Evolutionary conservation across 2,113 vertebrate species (phyloP).

Genomic region (Microcebus griseorufus): DNA sequence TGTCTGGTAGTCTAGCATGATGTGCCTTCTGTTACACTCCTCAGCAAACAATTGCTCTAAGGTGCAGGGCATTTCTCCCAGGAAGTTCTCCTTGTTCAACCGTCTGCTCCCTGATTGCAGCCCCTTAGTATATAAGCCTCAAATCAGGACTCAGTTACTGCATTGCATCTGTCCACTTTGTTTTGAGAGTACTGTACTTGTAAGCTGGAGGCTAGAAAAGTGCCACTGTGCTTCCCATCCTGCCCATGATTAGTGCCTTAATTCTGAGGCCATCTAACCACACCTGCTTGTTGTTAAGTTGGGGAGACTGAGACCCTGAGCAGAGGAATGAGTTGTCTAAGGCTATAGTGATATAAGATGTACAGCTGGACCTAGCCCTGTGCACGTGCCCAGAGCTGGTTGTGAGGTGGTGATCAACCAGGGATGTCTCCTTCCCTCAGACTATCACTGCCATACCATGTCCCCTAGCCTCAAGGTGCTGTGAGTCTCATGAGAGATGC

Average conservation of each 20-base stretch:
- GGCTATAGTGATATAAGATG: fast-evolving
- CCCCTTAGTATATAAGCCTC: fast-evolving
- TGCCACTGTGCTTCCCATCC: neutral
- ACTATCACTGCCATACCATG: too few species aligned
- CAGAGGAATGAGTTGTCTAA: neutral
- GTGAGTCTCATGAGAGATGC: neutral
- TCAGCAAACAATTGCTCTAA: neutral
- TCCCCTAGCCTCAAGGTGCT: neutral
- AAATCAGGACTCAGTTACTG: fast-evolving
- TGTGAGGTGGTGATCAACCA: neutral
- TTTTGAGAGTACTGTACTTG: neutral
- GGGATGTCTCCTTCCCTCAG: neutral
- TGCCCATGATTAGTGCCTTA: neutral
- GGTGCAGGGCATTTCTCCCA: neutral
- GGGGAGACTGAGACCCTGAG: neutral
- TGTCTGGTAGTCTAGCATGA: neutral
- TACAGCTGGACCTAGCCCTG: neutral
- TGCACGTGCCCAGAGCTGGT: neutral
- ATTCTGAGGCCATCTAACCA: neutral
- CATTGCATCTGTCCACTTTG: neutral
- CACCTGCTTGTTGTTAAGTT: neutral
- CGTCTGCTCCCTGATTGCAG: neutral
- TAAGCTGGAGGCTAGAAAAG: neutral
- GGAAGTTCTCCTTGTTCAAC: neutral
- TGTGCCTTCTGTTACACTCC: neutral